Evolutionary conservation across 2,113 vertebrate species (phyloP), one percentile per base, ranked within the genome.

Genomic region (Uria lomvia): DNA sequence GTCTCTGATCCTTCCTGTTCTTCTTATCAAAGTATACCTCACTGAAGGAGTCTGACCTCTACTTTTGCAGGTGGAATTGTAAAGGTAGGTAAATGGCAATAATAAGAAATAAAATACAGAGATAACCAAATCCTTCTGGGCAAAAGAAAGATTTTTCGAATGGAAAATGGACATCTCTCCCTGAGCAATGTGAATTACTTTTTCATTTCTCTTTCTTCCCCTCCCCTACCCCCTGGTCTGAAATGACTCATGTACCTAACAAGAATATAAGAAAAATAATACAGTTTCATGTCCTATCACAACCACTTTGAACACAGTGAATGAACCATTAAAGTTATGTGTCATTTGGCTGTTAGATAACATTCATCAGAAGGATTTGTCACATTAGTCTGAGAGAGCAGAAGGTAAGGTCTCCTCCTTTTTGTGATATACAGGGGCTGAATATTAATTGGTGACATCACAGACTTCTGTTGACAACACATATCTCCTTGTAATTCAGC

Each of bases 201-300:
- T 75, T 84, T 55, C 2, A 0, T 80, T 78, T 62, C 10, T 42
- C 12, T 75, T 85, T 47, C 6, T 1, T 77, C 18, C 5, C 4
- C 8, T 66, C 5, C 3, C 53, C 23, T 32, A 1, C 5, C 1
- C 3, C 5, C 21, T 26, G 9, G 13, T 16, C 34, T 2, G 2
- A 67, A 71, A 58, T 29, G 3, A 84, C 30, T 56, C 24, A 30
- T 12, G 34, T 58, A 50, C 15, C 6, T 92, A 43, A 30, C 4
- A 67, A 56, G 23, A 86, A 34, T 75, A 85, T 32, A 23, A 80
- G 32, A 73, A 83, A 80, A 76, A 90, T 45, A 74, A 30, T 59
- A 74, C 4, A 63, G 11, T 66, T 93, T 55, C 32, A 30, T 40
- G 16, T 71, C 26, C 9, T 63, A 26, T 34, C 30, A 36, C 32